A percentile compares a stretch with the other conserved stretches of the same genome.
These are phyloP conservation scores for Myxocyprinus asiaticus DNA, from an alignment of 2,113 vertebrate species.

Conservation along the genomic window DNA sequence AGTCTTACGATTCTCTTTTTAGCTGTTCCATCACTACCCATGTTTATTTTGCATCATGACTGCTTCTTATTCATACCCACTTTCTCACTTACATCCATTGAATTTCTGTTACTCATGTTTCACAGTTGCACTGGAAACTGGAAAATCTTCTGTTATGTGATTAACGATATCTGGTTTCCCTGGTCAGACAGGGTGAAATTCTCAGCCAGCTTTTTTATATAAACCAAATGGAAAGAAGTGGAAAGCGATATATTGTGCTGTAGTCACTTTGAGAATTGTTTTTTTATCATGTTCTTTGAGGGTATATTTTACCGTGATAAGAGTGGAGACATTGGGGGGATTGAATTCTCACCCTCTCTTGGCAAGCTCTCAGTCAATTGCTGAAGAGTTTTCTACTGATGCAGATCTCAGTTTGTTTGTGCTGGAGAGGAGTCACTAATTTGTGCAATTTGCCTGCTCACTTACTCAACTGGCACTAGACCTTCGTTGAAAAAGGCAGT, in stretches of 20 bases:
- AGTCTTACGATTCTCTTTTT: too few relatives aligned
- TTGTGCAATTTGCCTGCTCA: slow-evolving; percentile 40
- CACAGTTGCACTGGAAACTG: not conserved
- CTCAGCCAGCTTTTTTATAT: not conserved
- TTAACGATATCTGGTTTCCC: not conserved
- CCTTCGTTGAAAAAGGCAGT: not conserved
- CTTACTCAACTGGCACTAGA: slow-evolving; percentile 8
- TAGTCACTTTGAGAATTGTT: slow-evolving; percentile 55
- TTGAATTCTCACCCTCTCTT: slow-evolving; percentile 33
- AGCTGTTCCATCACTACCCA: not conserved
- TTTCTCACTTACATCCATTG: not conserved
- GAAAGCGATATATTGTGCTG: slow-evolving; percentile 64
- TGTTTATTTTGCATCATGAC: not conserved
- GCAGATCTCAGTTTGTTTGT: slow-evolving; percentile 26
- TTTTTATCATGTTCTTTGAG: slow-evolving; percentile 59
- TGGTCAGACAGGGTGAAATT: slow-evolving; percentile 19
- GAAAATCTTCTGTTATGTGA: not conserved
- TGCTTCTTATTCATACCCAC: not conserved
- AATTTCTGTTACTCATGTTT: not conserved
- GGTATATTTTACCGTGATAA: slow-evolving; percentile 66
- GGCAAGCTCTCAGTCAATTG: slow-evolving; percentile 35
- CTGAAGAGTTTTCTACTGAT: slow-evolving; percentile 24
- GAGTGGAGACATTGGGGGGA: slow-evolving; percentile 52
- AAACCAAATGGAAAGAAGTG: slow-evolving; percentile 2
- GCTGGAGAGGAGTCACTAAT: slow-evolving; percentile 39